Percentiles rank a stretch among this genome's conserved stretches.
Conservation (phyloP, 2,888 invertebrate genomes). For the Nomada goodeniana region DNA sequence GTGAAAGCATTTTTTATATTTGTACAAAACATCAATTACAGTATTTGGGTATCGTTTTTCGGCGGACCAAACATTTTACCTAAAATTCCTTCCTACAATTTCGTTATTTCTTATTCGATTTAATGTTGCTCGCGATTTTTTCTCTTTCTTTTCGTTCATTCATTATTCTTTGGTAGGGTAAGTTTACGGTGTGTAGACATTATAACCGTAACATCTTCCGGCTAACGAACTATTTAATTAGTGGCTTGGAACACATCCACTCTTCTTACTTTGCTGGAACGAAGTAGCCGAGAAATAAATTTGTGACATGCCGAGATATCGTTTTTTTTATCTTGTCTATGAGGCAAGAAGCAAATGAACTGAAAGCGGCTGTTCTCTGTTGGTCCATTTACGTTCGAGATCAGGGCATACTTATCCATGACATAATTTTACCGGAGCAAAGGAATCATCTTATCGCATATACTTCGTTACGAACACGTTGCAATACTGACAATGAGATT, state of each 20-base stretch:
- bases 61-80: too few relatives aligned
- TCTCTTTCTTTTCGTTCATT: conserved; percentile 6
- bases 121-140: too few relatives aligned
- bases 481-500: background rate
- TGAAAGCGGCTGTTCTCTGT: conserved; percentile 39
- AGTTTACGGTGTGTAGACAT: conserved; percentile 44
- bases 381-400: conserved; percentile 4
- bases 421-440: conserved; percentile 28
- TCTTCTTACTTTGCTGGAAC: background rate
- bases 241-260: background rate
- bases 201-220: background rate
- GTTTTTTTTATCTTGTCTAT: conserved; percentile 13
- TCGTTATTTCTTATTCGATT: too few relatives aligned
- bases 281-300: background rate
- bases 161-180: conserved; percentile 8
- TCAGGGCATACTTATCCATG: conserved; percentile 28
- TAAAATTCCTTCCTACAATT: too few relatives aligned
- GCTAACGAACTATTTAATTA: background rate
- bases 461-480: background rate
- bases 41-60: too few relatives aligned
- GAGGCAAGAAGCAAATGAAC: background rate
- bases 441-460: background rate
- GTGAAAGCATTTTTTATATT: too few relatives aligned
- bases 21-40: too few relatives aligned
- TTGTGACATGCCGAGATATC: background rate